Evolutionary conservation across 1,140 invertebrate genomes (phyloP), one percentile per base, ranked within the genome.

Genomic region (Limonius californicus): DNA sequence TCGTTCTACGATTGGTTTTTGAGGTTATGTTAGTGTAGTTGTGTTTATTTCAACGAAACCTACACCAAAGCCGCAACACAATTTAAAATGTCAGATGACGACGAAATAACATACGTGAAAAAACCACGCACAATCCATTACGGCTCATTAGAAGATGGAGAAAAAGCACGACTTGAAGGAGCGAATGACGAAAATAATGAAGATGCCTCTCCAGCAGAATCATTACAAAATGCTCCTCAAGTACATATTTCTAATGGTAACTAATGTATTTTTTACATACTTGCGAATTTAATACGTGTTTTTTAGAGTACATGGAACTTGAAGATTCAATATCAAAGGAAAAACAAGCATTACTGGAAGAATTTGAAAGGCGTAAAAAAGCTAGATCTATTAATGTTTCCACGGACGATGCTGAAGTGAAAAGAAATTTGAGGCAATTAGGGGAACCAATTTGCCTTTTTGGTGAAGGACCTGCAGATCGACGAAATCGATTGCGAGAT

Each of bases 361-460:
- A 97, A 78, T 96, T 98, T 80, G 95, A 98, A 77, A 82, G 93
- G 50, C 83, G 94, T 63, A 89, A 93, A 71, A 90, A 95, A 74
- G 94, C 94, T 0, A 83, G 95, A 14, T 92, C 94, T 71, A 94
- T 98, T 14, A 92, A 93, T 74, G 92, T 95, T 0, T 93, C 91
- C 0, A 95, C 92, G 0, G 95, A 98, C 81, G 95, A 98, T 81
- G 84, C 85, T 11, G 94, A 98, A 82, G 95, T 98, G 0, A 94
- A 95, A 68, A 86, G 88, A 67, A 92, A 92, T 78, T 81, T 99
- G 0, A 78, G 97, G 43, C 89, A 95, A 75, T 77, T 98, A 0
- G 92, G 91, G 30, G 95, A 98, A 77, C 94, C 96, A 0, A 95
- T 98, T 65, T 98, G 95, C 78, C 81, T 96, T 23, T 99, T 98